phyloP scores from a whole-genome alignment of 1,140 invertebrate genomes.

The Heliconius hermathena region DNA sequence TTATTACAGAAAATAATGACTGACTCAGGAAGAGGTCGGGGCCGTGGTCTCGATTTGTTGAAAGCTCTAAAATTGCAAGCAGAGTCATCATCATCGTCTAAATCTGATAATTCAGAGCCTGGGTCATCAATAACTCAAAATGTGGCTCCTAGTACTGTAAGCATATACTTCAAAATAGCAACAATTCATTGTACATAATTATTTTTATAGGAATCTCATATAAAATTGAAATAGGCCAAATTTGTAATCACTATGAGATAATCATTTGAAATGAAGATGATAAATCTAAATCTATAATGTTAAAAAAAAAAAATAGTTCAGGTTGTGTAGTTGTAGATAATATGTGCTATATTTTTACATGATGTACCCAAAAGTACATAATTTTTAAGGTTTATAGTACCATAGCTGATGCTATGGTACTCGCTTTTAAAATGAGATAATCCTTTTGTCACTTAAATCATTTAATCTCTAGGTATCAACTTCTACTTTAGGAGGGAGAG shows the following conservation, averaged over 20 bases:
- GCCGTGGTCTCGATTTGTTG: constrained; percentile 65
- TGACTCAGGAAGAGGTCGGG: constrained; percentile 60
- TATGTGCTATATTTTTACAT: too few species aligned
- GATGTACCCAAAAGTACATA: too few species aligned
- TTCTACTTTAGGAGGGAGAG: constrained; percentile 53
- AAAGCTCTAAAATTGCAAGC: constrained; percentile 60
- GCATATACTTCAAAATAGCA: constrained; percentile 7
- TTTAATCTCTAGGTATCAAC: constrained; percentile 32
- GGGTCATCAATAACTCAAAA: constrained; percentile 41
- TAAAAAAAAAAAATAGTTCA: too few species aligned
- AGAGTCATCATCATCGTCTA: constrained; percentile 42
- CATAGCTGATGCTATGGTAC: too few species aligned
- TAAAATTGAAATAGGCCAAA: neutral
- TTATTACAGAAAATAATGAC: constrained; percentile 46
- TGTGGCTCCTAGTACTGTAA: constrained; percentile 54
- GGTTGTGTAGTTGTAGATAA: too few species aligned
- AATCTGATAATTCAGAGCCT: constrained; percentile 38
- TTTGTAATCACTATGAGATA: too few species aligned
- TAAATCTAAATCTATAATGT: too few species aligned
- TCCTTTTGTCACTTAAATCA: neutral
- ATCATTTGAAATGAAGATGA: too few species aligned
- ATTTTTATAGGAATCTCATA: neutral
- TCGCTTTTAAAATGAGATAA: neutral
- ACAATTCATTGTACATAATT: neutral
- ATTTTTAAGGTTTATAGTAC: too few species aligned